These are phyloP conservation scores for Ascaphus truei DNA, from an alignment of 2,113 vertebrate genomes.

Conservation along the genomic window DNA sequence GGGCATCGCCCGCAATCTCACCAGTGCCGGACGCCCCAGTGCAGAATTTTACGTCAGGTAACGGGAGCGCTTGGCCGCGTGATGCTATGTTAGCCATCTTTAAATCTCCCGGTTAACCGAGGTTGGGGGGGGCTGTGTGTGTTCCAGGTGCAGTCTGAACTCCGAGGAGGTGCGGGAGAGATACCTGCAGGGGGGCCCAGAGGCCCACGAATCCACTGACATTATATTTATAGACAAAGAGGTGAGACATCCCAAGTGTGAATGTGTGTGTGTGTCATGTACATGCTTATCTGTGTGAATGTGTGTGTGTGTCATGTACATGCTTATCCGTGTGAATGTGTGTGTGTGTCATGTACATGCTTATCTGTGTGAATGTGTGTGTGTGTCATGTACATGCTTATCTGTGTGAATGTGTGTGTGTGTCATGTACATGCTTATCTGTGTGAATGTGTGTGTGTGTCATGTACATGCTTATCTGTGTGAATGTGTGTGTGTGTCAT, in stretches of 20 bases:
- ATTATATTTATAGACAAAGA: conserved; percentile 69
- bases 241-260: conserved; percentile 44
- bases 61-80: neutral
- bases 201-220: conserved; percentile 80
- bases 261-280: no score
- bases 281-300: no score
- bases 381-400: no score
- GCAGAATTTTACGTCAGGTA: conserved; percentile 83
- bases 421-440: no score
- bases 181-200: conserved; percentile 75
- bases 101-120: neutral
- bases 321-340: no score
- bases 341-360: no score
- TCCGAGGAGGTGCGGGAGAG: conserved; percentile 68
- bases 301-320: no score
- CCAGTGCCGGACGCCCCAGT: conserved; percentile 78
- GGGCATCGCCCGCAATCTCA: conserved; percentile 82
- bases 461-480: no score
- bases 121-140: neutral
- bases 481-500: no score
- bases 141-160: conserved; percentile 70
- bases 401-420: no score
- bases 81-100: neutral
- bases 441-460: no score
- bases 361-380: no score